Evolutionary conservation across 2,113 vertebrate species (phyloP), one percentile per base, ranked within the genome.

Genomic region (Edolisoma coerulescens): DNA sequence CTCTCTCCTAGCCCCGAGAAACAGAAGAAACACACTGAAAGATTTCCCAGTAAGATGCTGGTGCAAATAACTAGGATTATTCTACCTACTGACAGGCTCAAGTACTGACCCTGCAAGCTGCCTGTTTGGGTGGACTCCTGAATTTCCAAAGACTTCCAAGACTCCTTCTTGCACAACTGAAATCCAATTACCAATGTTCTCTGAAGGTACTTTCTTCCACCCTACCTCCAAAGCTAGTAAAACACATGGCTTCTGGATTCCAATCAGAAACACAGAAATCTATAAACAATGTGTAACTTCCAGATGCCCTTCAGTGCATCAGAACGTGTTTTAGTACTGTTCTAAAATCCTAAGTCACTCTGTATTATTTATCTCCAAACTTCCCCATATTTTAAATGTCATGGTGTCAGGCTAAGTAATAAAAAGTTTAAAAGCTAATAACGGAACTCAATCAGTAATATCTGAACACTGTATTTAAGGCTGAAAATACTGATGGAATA

Each of bases 241-340:
- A 97, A 96, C 81, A 94, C 44, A 76, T 87, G 50, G 75, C 90
- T 97, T 78, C 94, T 67, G 91, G 90, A 94, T 96, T 97, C 94
- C 96, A 97, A 97, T 97, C 94, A 97, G 94, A 98, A 98, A 97
- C 93, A 74, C 92, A 97, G 95, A 97, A 97, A 98, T 96, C 95
- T 96, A 95, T 97, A 98, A 98, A 97, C 97, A 97, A 96, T 81
- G 61, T 96, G 88, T 95, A 98, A 97, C 94, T 98, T 97, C 97
- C 94, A 97, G 96, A 97, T 96, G 94, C 81, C 97, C 96, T 98
- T 97, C 96, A 96, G 90, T 97, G 95, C 91, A 97, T 96, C 89
- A 93, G 83, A 97, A 97, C 2, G 3, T 32, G 69, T 97, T 95
- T 97, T 97, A 97, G 86, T 95, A 96, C 22, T 61, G 96, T 96